Conservation (phyloP, 2,113 vertebrate species). For the Mugil cephalus region DNA sequence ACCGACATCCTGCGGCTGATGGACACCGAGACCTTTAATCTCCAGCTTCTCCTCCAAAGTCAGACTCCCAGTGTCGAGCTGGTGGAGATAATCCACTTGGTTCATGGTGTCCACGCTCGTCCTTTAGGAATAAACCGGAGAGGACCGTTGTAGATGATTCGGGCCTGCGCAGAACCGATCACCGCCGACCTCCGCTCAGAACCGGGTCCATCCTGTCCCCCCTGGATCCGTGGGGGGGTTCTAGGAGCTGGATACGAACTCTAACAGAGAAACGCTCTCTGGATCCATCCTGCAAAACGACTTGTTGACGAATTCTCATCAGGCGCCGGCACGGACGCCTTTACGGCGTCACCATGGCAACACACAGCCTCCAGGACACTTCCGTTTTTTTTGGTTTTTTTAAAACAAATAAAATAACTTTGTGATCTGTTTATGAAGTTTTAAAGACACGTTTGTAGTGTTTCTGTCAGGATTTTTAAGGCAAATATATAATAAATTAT, state of each 20-base stretch:
- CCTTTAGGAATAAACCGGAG: neutral
- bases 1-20: neutral
- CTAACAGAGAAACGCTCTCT: neutral
- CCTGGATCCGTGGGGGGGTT: neutral
- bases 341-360: conserved; percentile 14
- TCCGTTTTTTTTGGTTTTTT: no score
- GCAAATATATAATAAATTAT: no score
- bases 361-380: neutral
- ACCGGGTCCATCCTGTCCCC: neutral
- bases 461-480: no score
- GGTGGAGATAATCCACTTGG: neutral
- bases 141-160: no score
- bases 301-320: conserved; percentile 1
- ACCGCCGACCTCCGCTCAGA: neutral
- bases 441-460: no score
- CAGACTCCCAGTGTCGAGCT: neutral
- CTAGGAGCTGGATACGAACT: neutral
- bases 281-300: neutral
- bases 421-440: no score
- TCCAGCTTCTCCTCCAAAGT: neutral
- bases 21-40: neutral
- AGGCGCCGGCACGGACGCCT: conserved; percentile 5
- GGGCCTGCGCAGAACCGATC: no score
- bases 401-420: no score
- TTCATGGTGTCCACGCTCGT: neutral